These are phyloP conservation scores for Arctopsyche grandis DNA, from an alignment of 1,140 invertebrate species.

Conservation along the genomic window DNA sequence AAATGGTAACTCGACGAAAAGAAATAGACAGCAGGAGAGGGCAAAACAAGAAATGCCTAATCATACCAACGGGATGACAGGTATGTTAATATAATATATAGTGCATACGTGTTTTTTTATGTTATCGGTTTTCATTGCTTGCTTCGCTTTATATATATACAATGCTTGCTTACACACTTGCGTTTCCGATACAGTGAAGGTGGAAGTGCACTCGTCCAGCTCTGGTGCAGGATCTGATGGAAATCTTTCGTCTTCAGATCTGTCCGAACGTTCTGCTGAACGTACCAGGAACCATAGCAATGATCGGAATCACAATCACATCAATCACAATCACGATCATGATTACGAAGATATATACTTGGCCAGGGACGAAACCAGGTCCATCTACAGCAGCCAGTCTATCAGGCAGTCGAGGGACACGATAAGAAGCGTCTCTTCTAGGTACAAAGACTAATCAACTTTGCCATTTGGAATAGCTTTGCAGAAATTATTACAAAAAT, in stretches of 20 bases:
- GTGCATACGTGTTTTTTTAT: not conserved
- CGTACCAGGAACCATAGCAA: constrained; percentile 37
- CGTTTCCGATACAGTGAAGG: constrained; percentile 66
- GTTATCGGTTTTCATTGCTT: not conserved
- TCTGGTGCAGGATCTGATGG: constrained; percentile 71
- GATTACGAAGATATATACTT: constrained; percentile 81
- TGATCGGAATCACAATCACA: constrained; percentile 52
- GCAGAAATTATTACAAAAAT: too few species aligned
- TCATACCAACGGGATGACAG: constrained; percentile 28
- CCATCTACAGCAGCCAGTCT: constrained; percentile 44
- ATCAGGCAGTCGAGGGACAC: constrained; percentile 32
- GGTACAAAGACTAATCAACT: constrained; percentile 4
- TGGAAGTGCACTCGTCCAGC: constrained; percentile 73
- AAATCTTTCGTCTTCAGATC: constrained; percentile 68
- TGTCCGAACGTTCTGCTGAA: constrained; percentile 61
- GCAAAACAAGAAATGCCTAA: constrained; percentile 61
- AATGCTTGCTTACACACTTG: constrained; percentile 9
- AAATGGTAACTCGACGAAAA: constrained; percentile 9
- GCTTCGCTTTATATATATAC: constrained; percentile 5
- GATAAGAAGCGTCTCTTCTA: not conserved
- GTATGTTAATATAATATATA: not conserved
- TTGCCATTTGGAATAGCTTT: too few species aligned
- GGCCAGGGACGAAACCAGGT: constrained; percentile 68
- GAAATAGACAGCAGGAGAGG: constrained; percentile 55
- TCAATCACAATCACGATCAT: constrained; percentile 64